A percentile compares a stretch with the other conserved stretches of the same genome.
These are phyloP conservation scores for Temnothorax curvispinosus DNA, from an alignment of 1,140 invertebrate species.

Conservation along the genomic window DNA sequence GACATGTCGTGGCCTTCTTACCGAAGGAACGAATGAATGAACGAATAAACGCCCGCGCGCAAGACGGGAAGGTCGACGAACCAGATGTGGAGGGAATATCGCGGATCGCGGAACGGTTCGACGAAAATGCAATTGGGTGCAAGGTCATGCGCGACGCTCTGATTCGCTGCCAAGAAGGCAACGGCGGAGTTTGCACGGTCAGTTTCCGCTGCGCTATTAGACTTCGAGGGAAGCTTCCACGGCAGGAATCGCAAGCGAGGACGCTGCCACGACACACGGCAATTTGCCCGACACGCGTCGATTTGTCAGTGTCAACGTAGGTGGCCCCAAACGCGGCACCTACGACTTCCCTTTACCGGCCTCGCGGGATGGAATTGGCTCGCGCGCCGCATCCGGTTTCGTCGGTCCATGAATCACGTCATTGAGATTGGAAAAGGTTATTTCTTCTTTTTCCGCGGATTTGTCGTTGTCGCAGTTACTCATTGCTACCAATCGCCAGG, in stretches of 20 bases:
- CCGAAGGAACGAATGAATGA: slow-evolving; percentile 69
- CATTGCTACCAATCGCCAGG: background rate
- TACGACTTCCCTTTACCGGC: slow-evolving; percentile 12
- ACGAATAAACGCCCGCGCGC: slow-evolving; percentile 72
- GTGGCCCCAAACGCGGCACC: slow-evolving; percentile 47
- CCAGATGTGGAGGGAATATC: slow-evolving; percentile 64
- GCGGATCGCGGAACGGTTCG: slow-evolving; percentile 64
- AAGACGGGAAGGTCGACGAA: slow-evolving; percentile 62
- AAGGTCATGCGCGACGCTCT: slow-evolving; percentile 68
- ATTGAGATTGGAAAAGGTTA: slow-evolving; percentile 50
- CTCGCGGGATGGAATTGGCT: slow-evolving; percentile 25
- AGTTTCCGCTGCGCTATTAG: slow-evolving; percentile 44
- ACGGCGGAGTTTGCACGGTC: background rate
- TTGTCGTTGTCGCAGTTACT: slow-evolving; percentile 29
- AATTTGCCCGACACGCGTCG: slow-evolving; percentile 62
- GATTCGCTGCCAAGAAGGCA: slow-evolving; percentile 68
- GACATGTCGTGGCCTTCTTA: slow-evolving; percentile 53
- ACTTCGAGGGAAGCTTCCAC: slow-evolving; percentile 55
- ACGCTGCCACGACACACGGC: slow-evolving; percentile 28
- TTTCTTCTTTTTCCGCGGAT: slow-evolving; percentile 19
- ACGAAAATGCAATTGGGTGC: slow-evolving; percentile 73
- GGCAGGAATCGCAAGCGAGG: slow-evolving; percentile 17
- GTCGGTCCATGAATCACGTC: slow-evolving; percentile 42
- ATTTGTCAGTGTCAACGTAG: slow-evolving; percentile 67
- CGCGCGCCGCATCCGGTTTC: slow-evolving; percentile 12